A percentile compares a stretch with the other conserved stretches of the same genome.
Conservation (phyloP, 2,888 invertebrate species). For the Sycophila texana region DNA sequence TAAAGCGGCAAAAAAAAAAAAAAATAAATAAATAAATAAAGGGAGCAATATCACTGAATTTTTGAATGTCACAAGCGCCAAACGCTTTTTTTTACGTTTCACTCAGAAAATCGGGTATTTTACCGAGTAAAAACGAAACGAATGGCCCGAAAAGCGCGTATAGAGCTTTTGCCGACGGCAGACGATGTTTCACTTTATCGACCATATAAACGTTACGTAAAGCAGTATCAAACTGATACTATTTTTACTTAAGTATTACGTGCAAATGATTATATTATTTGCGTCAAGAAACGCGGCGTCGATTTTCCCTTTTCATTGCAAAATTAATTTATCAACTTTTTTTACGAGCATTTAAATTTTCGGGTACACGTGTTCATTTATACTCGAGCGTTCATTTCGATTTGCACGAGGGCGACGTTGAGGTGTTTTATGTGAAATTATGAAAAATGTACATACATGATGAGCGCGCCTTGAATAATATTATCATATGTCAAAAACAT, state of each 20-base stretch:
- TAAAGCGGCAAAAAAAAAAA: constrained; percentile 16
- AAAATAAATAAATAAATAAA: neutral
- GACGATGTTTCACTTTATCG: constrained; percentile 22
- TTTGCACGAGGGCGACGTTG: no score
- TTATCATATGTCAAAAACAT: constrained; percentile 27
- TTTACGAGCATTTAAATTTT: neutral
- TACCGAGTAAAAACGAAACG: neutral
- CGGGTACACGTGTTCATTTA: no score
- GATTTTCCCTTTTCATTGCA: neutral
- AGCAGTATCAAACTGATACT: constrained; percentile 26
- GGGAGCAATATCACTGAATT: no score
- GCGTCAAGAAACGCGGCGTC: neutral
- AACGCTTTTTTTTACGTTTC: neutral
- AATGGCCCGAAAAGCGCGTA: constrained; percentile 6
- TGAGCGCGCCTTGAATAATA: neutral
- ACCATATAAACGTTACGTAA: constrained; percentile 11
- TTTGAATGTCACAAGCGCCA: no score
- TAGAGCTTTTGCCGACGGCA: constrained; percentile 50
- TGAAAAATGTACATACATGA: no score
- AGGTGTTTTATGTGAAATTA: no score
- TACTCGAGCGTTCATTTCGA: no score
- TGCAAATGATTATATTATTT: neutral
- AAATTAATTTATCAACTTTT: constrained; percentile 20
- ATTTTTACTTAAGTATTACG: constrained; percentile 3
- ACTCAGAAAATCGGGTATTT: neutral